These are phyloP conservation scores for Chymomyza caudatula DNA, from an alignment of 2,888 invertebrate genomes.

Conservation along the genomic window DNA sequence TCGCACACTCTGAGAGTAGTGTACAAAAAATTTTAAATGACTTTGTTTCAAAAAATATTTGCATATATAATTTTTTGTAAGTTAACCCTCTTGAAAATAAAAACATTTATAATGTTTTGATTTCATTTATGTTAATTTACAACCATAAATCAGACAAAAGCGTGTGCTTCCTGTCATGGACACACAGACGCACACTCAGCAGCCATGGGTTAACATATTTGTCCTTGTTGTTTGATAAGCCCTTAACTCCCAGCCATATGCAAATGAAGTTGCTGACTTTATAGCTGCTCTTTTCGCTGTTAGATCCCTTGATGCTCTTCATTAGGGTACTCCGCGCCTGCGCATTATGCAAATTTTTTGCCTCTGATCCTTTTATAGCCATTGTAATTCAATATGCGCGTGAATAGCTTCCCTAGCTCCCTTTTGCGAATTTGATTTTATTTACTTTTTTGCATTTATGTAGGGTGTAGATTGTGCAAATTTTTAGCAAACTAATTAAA, in stretches of 20 bases:
- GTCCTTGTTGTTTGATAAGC: constrained; percentile 55
- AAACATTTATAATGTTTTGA: constrained; percentile 74
- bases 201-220: constrained; percentile 42
- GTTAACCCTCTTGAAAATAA: constrained; percentile 43
- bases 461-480: constrained; percentile 14
- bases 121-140: constrained; percentile 74
- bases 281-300: constrained; percentile 46
- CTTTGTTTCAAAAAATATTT: constrained; percentile 58
- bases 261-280: constrained; percentile 42
- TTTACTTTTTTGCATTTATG: constrained; percentile 14
- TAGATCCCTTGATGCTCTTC: constrained; percentile 39
- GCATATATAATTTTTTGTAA: constrained; percentile 52
- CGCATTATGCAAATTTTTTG: constrained; percentile 64
- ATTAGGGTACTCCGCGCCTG: constrained; percentile 33
- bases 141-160: constrained; percentile 67
- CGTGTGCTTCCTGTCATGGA: constrained; percentile 76
- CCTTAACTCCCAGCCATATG: constrained; percentile 34
- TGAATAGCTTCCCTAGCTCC: constrained; percentile 39
- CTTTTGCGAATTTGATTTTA: constrained; percentile 22
- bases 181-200: constrained; percentile 4
- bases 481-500: constrained; percentile 37
- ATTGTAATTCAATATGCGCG: constrained; percentile 73
- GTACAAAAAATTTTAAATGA: constrained; percentile 37
- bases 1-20: constrained; percentile 38
- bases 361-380: constrained; percentile 41